Evolutionary conservation across 2,113 vertebrate species (phyloP).

Genomic region (Misgurnus mizolepis): DNA sequence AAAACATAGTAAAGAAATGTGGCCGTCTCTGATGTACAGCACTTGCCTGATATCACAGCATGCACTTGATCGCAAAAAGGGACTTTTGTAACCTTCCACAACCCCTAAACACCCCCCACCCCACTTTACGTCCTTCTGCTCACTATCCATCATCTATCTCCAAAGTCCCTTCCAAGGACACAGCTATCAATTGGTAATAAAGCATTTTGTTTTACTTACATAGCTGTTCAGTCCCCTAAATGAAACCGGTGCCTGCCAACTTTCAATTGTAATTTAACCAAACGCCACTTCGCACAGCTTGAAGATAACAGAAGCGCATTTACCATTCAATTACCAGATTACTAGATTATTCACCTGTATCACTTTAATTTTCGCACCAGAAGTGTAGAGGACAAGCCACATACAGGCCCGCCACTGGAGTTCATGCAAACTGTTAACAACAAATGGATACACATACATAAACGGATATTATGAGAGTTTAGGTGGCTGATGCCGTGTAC

Average conservation of each 20-base stretch:
- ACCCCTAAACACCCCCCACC: not conserved
- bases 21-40: conserved; percentile 63
- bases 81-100: conserved; percentile 45
- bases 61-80: conserved; percentile 61
- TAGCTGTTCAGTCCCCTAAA: conserved; percentile 25
- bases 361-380: conserved; percentile 36
- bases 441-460: conserved; percentile 32
- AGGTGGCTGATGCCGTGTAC: not conserved
- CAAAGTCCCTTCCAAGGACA: conserved; percentile 43
- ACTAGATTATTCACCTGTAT: conserved; percentile 23
- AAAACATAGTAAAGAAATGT: conserved; percentile 66
- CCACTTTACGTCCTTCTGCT: conserved; percentile 21
- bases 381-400: conserved; percentile 29
- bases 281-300: conserved; percentile 38
- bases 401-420: not conserved
- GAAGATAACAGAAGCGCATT: conserved; percentile 29
- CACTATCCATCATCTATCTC: conserved; percentile 44
- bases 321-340: conserved; percentile 41
- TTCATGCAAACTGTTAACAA: not conserved
- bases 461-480: conserved; percentile 18
- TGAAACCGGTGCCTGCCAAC: not conserved
- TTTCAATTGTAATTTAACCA: conserved; percentile 33
- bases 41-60: conserved; percentile 71
- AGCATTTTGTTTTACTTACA: conserved; percentile 30
- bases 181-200: conserved; percentile 15